These are phyloP conservation scores for Dasypolia templi DNA, from an alignment of 2,888 invertebrate species.

Conservation along the genomic window DNA sequence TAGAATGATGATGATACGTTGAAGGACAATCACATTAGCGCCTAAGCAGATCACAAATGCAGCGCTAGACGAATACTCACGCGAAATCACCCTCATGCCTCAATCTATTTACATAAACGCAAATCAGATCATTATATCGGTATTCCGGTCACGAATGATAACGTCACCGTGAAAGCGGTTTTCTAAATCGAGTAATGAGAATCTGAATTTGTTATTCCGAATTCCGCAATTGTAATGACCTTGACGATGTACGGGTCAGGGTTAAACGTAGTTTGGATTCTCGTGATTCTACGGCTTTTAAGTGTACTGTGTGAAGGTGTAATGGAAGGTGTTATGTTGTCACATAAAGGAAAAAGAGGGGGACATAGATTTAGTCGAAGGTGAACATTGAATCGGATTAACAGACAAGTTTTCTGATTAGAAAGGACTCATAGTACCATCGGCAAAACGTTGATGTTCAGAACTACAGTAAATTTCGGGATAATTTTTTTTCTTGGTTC, in stretches of 20 bases:
- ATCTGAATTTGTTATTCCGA: constrained; percentile 27
- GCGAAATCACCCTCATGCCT: constrained; percentile 9
- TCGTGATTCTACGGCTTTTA: constrained; percentile 21
- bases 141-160: constrained; percentile 41
- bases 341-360: neutral
- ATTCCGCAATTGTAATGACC: constrained; percentile 47
- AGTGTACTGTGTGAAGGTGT: constrained; percentile 10
- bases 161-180: constrained; percentile 56
- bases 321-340: constrained; percentile 1
- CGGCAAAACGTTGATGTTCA: neutral
- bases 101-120: constrained; percentile 34
- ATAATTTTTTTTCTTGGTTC: no score
- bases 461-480: no score
- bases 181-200: constrained; percentile 57
- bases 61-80: constrained; percentile 21
- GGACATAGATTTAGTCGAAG: neutral
- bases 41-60: neutral
- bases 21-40: constrained; percentile 38
- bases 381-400: neutral
- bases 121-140: constrained; percentile 18
- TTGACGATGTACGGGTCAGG: constrained; percentile 49
- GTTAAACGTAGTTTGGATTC: constrained; percentile 12
- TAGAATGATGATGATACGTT: neutral
- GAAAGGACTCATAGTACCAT: neutral
- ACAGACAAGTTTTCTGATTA: neutral